phyloP scores from a whole-genome alignment of 1,140 invertebrate species.

The Bathynomus jamesi region DNA sequence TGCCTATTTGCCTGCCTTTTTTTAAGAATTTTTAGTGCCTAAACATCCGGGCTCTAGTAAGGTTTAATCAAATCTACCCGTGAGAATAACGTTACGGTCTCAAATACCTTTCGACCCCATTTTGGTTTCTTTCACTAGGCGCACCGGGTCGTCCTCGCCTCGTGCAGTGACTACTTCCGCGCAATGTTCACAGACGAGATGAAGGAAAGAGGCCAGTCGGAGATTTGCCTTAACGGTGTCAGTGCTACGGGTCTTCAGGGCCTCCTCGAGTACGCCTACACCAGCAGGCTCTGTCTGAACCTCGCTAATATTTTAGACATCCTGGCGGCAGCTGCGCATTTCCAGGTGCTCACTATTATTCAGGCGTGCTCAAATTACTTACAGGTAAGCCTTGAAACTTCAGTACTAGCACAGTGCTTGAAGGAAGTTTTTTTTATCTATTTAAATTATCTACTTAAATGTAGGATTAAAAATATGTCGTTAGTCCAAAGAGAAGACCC shows the following conservation, averaged over 20 bases:
- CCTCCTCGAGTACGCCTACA: slow-evolving; percentile 63
- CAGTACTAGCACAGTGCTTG: too few relatives aligned
- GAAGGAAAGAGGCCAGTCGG: slow-evolving; percentile 55
- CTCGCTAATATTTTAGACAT: slow-evolving; percentile 62
- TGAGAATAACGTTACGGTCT: too few relatives aligned
- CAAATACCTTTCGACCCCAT: too few relatives aligned
- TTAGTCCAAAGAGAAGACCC: too few relatives aligned
- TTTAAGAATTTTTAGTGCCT: too few relatives aligned
- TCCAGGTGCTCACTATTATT: slow-evolving; percentile 60
- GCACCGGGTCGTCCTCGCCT: slow-evolving; percentile 62
- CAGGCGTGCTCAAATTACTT: slow-evolving; percentile 57
- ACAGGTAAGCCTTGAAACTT: too few relatives aligned
- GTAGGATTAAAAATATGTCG: too few relatives aligned
- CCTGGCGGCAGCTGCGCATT: slow-evolving; percentile 57
- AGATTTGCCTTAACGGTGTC: slow-evolving; percentile 57
- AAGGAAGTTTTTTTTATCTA: too few relatives aligned
- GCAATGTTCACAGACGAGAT: slow-evolving; percentile 70
- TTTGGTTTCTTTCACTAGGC: slow-evolving; percentile 51
- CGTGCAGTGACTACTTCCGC: slow-evolving; percentile 65
- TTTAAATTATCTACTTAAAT: too few relatives aligned
- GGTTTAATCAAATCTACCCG: too few relatives aligned
- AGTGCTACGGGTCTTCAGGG: slow-evolving; percentile 55
- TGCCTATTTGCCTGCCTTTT: too few relatives aligned
- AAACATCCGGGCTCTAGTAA: too few relatives aligned
- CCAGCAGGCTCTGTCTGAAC: slow-evolving; percentile 54